Evolutionary conservation across 2,888 invertebrate genomes (phyloP), one percentile per base, ranked within the genome.

Genomic region (Microctonus hyperodae): DNA sequence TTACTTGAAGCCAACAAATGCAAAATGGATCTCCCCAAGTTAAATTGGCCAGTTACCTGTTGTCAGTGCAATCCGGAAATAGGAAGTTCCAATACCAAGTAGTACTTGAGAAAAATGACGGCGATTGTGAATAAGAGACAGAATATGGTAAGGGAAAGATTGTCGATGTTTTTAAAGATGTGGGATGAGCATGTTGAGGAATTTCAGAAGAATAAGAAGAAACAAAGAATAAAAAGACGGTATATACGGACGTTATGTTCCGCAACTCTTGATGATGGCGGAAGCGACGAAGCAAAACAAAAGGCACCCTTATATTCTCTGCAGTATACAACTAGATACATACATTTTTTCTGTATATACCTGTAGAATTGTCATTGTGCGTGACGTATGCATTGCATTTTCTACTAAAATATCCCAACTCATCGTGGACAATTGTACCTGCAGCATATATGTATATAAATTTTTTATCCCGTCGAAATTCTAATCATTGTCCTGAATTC

Each of bases 41-140:
- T 48, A 65, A 65, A 65, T 69, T 69, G 51, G 59, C 35, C 53
- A 35, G 55, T 63, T 58, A 59, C 53, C 53, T 33, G 23, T 44
- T 22, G 57, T 59, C 59, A 58, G 16, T 53, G 25, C 37, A 56
- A 64, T 56, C 55, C 55, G 63, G 63, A 64, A 64, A 55, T 64
- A 20, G 28, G 35, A 22, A 56, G 25, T 64, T 64, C 48, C 37
- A 56, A 64, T 56, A 25, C 50, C 28, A 55, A 22, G 25, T 64
- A 37, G 44, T 13, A 33, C 22, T 50, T 6, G 20, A 61, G 57
- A 61, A 28, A 50, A 1, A 9, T 59, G n/a, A 44, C 25, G 23
- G 23, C 3, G 20, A 55, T n/a, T 16, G 7, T 0, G n/a, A 11
- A 56, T 16, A 16, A 40, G 28, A 33, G 13, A 50, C 28, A 11